These are phyloP conservation scores for Nestor notabilis DNA, from an alignment of 2,113 vertebrate species.

Conservation along the genomic window DNA sequence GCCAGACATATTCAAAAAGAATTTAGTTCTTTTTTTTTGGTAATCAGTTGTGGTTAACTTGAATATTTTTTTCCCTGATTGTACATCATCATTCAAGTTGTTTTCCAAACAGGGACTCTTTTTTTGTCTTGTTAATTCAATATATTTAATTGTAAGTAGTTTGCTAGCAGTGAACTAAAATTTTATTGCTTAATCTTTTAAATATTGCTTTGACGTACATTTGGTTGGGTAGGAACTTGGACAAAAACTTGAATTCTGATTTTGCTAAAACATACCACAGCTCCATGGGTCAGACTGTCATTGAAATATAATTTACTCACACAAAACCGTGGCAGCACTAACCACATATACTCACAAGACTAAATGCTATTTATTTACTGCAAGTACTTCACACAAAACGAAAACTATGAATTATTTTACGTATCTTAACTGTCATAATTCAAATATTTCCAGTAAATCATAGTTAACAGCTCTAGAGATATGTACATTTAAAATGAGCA, in stretches of 20 bases:
- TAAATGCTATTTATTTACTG: not conserved
- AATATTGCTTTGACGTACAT: not conserved
- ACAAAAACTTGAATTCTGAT: not conserved
- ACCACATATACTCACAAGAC: not conserved
- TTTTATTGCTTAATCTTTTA: not conserved
- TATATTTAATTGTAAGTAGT: not conserved
- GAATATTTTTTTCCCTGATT: not conserved
- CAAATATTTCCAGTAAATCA: not conserved
- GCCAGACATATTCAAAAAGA: not conserved
- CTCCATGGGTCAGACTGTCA: not conserved
- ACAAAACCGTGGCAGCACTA: not conserved
- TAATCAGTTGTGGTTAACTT: not conserved
- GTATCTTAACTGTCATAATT: not conserved
- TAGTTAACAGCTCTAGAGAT: not conserved
- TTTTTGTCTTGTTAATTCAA: not conserved
- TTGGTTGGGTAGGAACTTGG: not conserved
- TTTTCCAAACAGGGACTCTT: not conserved
- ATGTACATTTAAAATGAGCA: fast-evolving
- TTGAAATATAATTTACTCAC: not conserved
- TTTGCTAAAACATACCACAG: not conserved
- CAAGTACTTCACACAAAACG: not conserved
- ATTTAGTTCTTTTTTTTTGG: not conserved
- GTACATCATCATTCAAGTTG: not conserved
- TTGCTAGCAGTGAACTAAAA: not conserved
- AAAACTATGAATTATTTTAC: not conserved